Conservation (phyloP, 1,140 invertebrate genomes). For the Mamestra configurata region DNA sequence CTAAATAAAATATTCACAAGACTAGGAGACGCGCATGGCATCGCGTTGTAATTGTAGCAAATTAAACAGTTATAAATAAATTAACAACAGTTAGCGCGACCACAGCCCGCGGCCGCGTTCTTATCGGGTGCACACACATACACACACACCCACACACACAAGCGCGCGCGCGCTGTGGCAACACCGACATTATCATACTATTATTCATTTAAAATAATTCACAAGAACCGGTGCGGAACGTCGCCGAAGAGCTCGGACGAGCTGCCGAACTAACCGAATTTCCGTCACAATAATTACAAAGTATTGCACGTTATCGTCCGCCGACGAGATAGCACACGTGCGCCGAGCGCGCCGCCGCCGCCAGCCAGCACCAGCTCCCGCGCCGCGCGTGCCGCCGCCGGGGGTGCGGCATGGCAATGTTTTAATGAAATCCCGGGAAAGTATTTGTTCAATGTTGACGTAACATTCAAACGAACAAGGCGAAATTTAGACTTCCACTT, state of each 20-base stretch:
- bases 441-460: too few relatives aligned
- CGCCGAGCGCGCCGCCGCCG: too few relatives aligned
- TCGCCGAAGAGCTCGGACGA: background rate
- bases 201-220: conserved; percentile 11
- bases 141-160: background rate
- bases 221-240: conserved; percentile 8
- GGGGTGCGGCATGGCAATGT: too few relatives aligned
- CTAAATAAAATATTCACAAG: background rate
- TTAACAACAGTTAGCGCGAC: conserved; percentile 29
- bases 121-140: background rate
- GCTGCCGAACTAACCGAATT: background rate
- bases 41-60: conserved; percentile 17
- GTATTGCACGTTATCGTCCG: background rate
- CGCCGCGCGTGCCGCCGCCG: too few relatives aligned
- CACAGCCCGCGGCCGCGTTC: conserved; percentile 1
- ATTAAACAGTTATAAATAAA: conserved; percentile 30
- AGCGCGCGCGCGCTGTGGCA: background rate
- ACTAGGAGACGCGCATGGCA: background rate
- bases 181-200: background rate
- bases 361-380: too few relatives aligned
- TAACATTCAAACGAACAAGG: too few relatives aligned
- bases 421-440: too few relatives aligned
- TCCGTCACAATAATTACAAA: background rate
- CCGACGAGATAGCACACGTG: background rate
- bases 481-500: too few relatives aligned